Percentiles rank a stretch among this genome's conserved stretches.
phyloP scores from a whole-genome alignment of 2,888 invertebrate genomes.

The Erynnis tages region DNA sequence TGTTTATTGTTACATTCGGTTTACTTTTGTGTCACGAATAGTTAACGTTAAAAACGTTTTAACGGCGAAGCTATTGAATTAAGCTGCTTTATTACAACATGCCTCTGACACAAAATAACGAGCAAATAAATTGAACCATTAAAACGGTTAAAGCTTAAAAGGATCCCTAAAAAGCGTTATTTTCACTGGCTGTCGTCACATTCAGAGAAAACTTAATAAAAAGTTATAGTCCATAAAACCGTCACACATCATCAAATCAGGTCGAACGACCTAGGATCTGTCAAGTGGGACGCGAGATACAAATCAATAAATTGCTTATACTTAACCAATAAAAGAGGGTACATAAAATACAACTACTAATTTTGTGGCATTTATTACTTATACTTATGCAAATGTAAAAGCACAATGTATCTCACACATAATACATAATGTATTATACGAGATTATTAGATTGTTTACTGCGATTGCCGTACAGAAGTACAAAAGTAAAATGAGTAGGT shows the following conservation, averaged over 20 bases:
- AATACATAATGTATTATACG: too few species aligned
- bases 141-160: slow-evolving; percentile 33
- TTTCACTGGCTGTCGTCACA: slow-evolving; percentile 31
- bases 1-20: neutral
- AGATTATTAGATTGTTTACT: too few species aligned
- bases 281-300: slow-evolving; percentile 38
- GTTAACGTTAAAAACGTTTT: slow-evolving; percentile 7
- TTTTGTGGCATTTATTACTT: too few species aligned
- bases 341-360: slow-evolving; percentile 10
- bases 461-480: too few species aligned
- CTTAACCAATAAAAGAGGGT: slow-evolving; percentile 27
- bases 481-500: too few species aligned
- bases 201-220: slow-evolving; percentile 45
- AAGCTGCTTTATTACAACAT: slow-evolving; percentile 19
- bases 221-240: slow-evolving; percentile 52
- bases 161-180: slow-evolving; percentile 30
- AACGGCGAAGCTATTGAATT: slow-evolving; percentile 7
- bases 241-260: slow-evolving; percentile 48
- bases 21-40: neutral
- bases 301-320: slow-evolving; percentile 35
- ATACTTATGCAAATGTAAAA: too few species aligned
- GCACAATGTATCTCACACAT: too few species aligned
- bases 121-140: slow-evolving; percentile 29
- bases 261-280: slow-evolving; percentile 38
- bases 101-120: slow-evolving; percentile 25